Conservation (phyloP, 2,797 vertebrate species). For the Amphiprion clarkii region DNA sequence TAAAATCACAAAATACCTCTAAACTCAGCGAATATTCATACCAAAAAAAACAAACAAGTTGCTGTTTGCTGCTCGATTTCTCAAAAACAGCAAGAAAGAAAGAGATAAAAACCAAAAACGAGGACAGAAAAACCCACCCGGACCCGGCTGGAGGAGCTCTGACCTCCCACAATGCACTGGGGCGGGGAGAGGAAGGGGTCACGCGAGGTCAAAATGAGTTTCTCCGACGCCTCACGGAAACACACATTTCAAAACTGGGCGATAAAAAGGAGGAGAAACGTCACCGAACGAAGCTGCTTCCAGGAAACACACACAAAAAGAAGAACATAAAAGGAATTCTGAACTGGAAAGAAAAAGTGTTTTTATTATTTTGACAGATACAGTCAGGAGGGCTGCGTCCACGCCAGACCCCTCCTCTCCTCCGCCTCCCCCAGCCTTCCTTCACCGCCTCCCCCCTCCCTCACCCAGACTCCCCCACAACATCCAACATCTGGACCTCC, state of each 20-base stretch:
- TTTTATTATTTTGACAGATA: constrained; percentile 85
- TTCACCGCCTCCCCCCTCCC: constrained; percentile 9
- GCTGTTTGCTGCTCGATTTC: background rate
- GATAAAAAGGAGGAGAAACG: constrained; percentile 30
- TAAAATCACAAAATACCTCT: constrained; percentile 92
- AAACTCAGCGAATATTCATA: constrained; percentile 81
- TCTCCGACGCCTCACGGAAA: constrained; percentile 70
- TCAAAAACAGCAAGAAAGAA: background rate
- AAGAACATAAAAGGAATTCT: constrained; percentile 85
- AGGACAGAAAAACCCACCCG: constrained; percentile 35
- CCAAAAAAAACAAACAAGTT: constrained; percentile 68
- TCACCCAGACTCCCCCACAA: background rate
- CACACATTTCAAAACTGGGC: constrained; percentile 80
- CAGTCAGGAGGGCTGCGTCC: constrained; percentile 62
- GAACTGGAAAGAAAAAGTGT: constrained; percentile 80
- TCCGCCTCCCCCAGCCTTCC: constrained; percentile 38
- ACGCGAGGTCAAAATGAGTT: constrained; percentile 27
- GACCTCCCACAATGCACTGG: constrained; percentile 47
- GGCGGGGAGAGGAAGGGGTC: constrained; percentile 16
- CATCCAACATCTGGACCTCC: constrained; percentile 71
- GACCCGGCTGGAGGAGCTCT: constrained; percentile 8
- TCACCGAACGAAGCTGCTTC: background rate
- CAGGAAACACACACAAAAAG: constrained; percentile 83
- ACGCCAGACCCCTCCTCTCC: constrained; percentile 45
- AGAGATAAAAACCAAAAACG: constrained; percentile 30